Percentiles rank a stretch among this genome's conserved stretches.
Evolutionary conservation across 2,888 invertebrate species (phyloP).

Genomic region (Philereme transversata): DNA sequence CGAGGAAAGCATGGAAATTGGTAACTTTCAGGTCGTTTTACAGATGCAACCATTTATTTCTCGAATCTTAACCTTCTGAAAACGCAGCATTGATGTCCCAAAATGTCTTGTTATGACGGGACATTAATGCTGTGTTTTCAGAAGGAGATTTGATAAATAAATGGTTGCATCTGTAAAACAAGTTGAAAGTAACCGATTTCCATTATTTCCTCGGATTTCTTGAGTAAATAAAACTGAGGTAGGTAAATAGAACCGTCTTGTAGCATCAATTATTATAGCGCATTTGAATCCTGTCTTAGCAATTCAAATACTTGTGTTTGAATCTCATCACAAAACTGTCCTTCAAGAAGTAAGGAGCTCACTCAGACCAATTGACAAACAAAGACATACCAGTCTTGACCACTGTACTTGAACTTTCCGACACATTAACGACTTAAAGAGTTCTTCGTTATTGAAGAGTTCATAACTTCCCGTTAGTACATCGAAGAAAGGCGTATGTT

Average conservation of each 20-base stretch:
- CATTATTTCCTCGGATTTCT: conserved; percentile 37
- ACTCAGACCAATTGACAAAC: conserved; percentile 22
- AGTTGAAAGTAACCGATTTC: conserved; percentile 9
- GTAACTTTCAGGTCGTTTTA: conserved; percentile 9
- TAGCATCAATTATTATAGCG: conserved; percentile 72
- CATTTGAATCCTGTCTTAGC: too few species aligned
- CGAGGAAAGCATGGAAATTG: conserved; percentile 11
- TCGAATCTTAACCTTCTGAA: too few species aligned
- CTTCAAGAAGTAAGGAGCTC: conserved; percentile 13
- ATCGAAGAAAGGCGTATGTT: conserved; percentile 67
- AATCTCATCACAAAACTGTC: neutral
- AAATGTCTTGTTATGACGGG: too few species aligned
- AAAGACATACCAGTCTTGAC: conserved; percentile 24
- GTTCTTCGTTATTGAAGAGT: conserved; percentile 59
- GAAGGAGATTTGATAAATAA: too few species aligned
- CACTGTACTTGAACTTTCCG: conserved; percentile 35
- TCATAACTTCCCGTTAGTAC: conserved; percentile 69
- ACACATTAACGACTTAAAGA: conserved; percentile 53
- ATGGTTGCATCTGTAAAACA: neutral
- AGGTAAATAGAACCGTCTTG: conserved; percentile 62
- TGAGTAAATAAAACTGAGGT: conserved; percentile 53
- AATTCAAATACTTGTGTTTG: neutral
- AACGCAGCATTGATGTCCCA: too few species aligned
- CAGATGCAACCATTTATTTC: too few species aligned
- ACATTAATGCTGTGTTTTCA: too few species aligned